phyloP scores from a whole-genome alignment of 2,113 vertebrate species.

The Odocoileus virginianus region DNA sequence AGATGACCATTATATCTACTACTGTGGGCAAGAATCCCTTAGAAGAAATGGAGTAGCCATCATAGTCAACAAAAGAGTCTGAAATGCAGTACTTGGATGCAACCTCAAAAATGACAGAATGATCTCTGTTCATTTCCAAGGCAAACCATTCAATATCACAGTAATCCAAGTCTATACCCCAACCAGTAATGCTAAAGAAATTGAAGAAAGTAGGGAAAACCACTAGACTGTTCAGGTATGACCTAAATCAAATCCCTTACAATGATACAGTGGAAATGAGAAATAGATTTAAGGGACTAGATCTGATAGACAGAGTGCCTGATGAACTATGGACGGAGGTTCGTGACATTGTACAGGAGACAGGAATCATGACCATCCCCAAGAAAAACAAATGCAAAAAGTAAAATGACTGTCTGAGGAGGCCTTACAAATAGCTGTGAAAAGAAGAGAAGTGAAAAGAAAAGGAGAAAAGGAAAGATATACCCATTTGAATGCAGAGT shows the following conservation, averaged over 20 bases:
- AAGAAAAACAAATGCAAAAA: not conserved
- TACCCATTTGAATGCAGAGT: not conserved
- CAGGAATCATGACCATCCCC: not conserved
- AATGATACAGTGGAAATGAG: not conserved
- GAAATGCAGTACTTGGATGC: not conserved
- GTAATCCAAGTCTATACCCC: not conserved
- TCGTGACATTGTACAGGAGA: not conserved
- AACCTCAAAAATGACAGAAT: not conserved
- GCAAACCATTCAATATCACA: not conserved
- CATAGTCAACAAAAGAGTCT: not conserved
- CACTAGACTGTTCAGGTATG: not conserved
- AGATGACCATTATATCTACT: not conserved
- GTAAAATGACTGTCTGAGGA: not conserved
- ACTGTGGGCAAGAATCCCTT: not conserved
- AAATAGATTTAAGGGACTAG: not conserved
- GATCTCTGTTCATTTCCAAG: not conserved
- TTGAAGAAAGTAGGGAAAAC: not conserved
- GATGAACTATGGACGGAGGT: not conserved
- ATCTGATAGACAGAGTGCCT: not conserved
- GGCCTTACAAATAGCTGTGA: not conserved
- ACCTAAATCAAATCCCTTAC: not conserved
- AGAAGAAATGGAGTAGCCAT: not conserved
- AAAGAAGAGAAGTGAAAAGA: not conserved
- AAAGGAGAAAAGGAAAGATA: not conserved
- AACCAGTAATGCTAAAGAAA: not conserved